These are phyloP conservation scores for Serinus canaria DNA, from an alignment of 2,113 vertebrate species.

Conservation along the genomic window DNA sequence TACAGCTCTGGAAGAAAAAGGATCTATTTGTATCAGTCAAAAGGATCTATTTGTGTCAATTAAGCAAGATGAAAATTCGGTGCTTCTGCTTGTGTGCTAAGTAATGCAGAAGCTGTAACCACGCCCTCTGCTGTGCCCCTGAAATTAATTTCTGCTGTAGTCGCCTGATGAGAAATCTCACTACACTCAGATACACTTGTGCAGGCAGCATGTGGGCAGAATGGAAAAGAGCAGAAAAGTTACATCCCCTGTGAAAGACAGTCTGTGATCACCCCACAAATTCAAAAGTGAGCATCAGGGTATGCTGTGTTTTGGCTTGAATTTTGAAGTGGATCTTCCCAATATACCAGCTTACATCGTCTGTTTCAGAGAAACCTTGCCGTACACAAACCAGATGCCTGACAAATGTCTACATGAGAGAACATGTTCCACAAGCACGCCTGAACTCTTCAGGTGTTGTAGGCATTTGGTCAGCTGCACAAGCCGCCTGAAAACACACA, in stretches of 20 bases:
- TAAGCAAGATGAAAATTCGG: background rate
- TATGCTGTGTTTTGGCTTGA: background rate
- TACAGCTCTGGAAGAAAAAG: background rate
- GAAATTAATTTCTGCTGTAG: background rate
- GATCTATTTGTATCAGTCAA: background rate
- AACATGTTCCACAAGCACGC: background rate
- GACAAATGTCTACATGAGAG: background rate
- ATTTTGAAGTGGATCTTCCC: background rate
- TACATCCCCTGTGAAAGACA: fast-evolving
- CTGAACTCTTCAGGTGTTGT: background rate
- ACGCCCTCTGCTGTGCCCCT: background rate
- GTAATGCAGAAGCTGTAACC: background rate
- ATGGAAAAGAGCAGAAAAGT: background rate
- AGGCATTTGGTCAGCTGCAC: background rate
- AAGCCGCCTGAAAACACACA: background rate
- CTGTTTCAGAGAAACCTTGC: background rate
- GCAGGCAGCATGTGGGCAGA: background rate
- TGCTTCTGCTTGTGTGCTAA: background rate
- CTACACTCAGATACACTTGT: background rate
- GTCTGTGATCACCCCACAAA: background rate
- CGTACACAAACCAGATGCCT: background rate
- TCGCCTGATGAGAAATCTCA: fast-evolving
- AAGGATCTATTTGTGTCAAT: background rate
- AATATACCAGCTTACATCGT: background rate
- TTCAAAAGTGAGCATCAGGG: background rate